Base-by-base conservation (phyloP, 2,888 invertebrate species). In the Amblyteles armatorius region DNA sequence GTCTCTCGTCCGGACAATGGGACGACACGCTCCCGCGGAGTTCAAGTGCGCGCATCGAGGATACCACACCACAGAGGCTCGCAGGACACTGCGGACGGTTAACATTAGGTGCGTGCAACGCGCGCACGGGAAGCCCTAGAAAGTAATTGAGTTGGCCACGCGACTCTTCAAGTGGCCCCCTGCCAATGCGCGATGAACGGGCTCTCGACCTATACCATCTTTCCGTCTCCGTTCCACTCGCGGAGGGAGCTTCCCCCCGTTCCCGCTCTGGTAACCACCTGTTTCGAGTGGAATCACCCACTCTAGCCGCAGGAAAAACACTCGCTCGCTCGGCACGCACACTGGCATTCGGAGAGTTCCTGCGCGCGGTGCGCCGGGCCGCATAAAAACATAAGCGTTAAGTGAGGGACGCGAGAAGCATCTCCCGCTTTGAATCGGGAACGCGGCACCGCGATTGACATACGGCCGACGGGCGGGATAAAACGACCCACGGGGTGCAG, bases 81-180 rank as follows among this genome's bases (percentile, higher is more conserved):
- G 50, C 29, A 81, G 72, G 48, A 69, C 52, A 33, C 22, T 68
- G 76, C 86, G 73, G 87, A 85, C 87, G 88, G 84, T 84, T 86
- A 87, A 88, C 88, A 89, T 89, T 88, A 88, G 84, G 76, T 85
- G 83, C 85, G 87, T 88, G 89, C 74, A 74, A 77, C 89, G 84
- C 88, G 87, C 89, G 92, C 90, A 91, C 90, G 88, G 88, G 57
- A 91, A 88, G 88, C 90, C 89, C 90, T 91, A 90, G 91, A 91
- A 91, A 93, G 92, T 93, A 93, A 93, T 93, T 92, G 93, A 93
- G 92, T 93, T 90, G 91, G 93, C 91, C 93, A 93, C 93, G 93
- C 93, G 93, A 93, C 93, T 93, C 93, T 91, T 93, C 89, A 89
- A 93, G 93, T 93, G 92, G 90, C 90, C 88, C 90, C 91, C 89